Conservation (phyloP, 2,888 invertebrate genomes). For the Cataglyphis altisquamis region DNA sequence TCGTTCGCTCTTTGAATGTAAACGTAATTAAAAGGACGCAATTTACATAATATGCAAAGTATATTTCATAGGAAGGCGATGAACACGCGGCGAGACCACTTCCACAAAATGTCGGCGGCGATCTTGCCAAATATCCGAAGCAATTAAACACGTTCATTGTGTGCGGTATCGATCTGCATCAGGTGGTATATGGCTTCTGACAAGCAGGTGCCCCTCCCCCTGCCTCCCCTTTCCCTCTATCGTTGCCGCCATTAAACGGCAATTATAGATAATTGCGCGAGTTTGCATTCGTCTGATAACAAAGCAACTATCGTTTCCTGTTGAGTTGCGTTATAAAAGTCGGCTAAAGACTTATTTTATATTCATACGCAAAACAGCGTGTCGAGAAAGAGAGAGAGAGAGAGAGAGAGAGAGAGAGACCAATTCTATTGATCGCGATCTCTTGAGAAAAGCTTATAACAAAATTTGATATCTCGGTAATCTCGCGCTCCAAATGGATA, state of each 20-base stretch:
- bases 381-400: slow-evolving; percentile 5
- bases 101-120: slow-evolving; percentile 40
- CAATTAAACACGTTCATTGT: slow-evolving; percentile 66
- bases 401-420: slow-evolving; percentile 8
- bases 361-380: slow-evolving; percentile 46
- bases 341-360: slow-evolving; percentile 40
- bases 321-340: slow-evolving; percentile 37
- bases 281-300: slow-evolving; percentile 74
- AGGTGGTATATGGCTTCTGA: slow-evolving; percentile 48
- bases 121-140: slow-evolving; percentile 71
- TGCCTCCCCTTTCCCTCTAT: not conserved
- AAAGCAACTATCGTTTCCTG: slow-evolving; percentile 74
- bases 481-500: slow-evolving; percentile 22
- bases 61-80: slow-evolving; percentile 32
- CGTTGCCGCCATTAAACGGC: slow-evolving; percentile 74
- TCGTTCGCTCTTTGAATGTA: not conserved
- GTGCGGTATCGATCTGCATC: slow-evolving; percentile 67
- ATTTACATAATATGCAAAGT: slow-evolving; percentile 42
- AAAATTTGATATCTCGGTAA: slow-evolving; percentile 46
- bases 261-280: slow-evolving; percentile 75
- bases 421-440: slow-evolving; percentile 28
- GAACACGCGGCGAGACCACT: slow-evolving; percentile 35
- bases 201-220: slow-evolving; percentile 58
- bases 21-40: not conserved
- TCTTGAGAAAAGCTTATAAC: slow-evolving; percentile 27